Evolutionary conservation across 2,797 vertebrate genomes (phyloP), one percentile per base, ranked within the genome.

Genomic region (Mus minutoides): DNA sequence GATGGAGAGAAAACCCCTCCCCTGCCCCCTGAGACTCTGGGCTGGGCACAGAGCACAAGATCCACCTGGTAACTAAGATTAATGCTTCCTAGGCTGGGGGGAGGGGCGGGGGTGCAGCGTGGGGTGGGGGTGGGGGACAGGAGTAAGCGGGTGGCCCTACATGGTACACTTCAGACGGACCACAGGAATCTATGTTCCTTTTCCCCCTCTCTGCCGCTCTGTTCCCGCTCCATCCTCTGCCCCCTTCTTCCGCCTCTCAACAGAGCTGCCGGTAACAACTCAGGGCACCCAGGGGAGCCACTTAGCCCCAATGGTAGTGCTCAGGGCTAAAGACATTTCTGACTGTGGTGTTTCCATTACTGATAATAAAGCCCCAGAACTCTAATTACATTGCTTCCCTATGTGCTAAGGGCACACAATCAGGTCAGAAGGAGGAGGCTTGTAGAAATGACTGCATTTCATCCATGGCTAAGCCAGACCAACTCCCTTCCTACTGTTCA

Each of bases 241-340:
- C 85, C 85, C 4, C 54, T 16, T 73, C 29, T 79, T 67, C 0
- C 21, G 86, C 77, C 93, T 95, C 90, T 78, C 16, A 10, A 83
- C 78, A 78, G 88, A 91, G 88, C 90, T 86, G 91, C 75, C 29
- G 94, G 92, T 58, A 87, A 79, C 91, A 73, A 40, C 83, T 64
- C 89, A 8, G 1, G 43, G 91, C 83, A 73, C 97, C 96, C 94
- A 84, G 94, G 96, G 97, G 96, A 96, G 87, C 95, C 97, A 96
- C 94, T 96, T 82, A 95, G 91, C 94, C 95, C 96, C 96, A 93
- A 21, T 69, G 96, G 96, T 85, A 88, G 96, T 93, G 95, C 95
- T 94, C 37, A 82, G 95, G 97, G 96, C 96, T 95, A 93, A 95
- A 95, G 93, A 94, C 94, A 87, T 92, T 96, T 93, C 96, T 96